phyloP scores from a whole-genome alignment of 2,113 vertebrate genomes.

The Myodes glareolus region DNA sequence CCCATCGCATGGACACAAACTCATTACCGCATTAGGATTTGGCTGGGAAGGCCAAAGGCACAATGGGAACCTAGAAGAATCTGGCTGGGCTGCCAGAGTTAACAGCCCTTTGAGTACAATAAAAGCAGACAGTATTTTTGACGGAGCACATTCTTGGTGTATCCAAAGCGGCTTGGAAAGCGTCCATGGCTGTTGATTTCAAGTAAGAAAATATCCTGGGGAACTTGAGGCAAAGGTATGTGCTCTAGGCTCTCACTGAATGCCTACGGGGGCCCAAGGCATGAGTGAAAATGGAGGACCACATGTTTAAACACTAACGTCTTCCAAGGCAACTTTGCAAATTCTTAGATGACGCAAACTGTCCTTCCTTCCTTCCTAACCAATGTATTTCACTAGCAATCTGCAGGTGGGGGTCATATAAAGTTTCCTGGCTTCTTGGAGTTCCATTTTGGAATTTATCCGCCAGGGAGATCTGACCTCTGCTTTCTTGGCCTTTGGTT shows the following conservation, averaged over 20 bases:
- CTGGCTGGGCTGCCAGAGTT: slow-evolving; percentile 60
- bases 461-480: not conserved
- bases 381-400: not conserved
- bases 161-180: slow-evolving; percentile 68
- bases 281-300: not conserved
- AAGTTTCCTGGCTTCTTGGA: not conserved
- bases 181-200: slow-evolving; percentile 67
- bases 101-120: slow-evolving; percentile 63
- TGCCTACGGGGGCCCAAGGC: not conserved
- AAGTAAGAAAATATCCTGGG: slow-evolving; percentile 54
- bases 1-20: slow-evolving; percentile 12
- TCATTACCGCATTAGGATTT: slow-evolving; percentile 65
- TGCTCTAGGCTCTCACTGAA: not conserved
- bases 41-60: slow-evolving; percentile 24
- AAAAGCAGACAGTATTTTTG: slow-evolving; percentile 71
- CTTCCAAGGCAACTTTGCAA: not conserved
- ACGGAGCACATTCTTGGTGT: slow-evolving; percentile 46
- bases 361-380: not conserved
- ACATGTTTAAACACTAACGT: not conserved
- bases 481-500: not conserved
- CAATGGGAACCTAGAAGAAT: slow-evolving; percentile 55
- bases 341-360: not conserved
- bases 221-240: not conserved
- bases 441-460: not conserved
- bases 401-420: not conserved